Conservation (phyloP, 1,140 invertebrate genomes). For the Hirudo medicinalis region DNA sequence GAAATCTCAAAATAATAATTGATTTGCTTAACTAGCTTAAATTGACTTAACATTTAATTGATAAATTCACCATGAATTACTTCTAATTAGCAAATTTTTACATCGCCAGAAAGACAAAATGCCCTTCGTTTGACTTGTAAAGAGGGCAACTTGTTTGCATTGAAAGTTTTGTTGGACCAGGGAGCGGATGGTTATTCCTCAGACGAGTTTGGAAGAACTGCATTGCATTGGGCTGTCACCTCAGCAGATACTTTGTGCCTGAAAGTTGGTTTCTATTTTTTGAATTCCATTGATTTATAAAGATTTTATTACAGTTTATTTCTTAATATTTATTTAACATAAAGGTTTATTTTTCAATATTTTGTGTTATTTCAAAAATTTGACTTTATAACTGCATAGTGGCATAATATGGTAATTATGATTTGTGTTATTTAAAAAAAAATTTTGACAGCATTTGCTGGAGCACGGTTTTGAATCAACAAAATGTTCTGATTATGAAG, state of each 20-base stretch:
- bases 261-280: constrained; percentile 23
- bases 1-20: background rate
- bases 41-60: too few relatives aligned
- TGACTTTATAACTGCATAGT: background rate
- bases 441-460: constrained; percentile 29
- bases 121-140: constrained; percentile 39
- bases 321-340: background rate
- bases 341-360: background rate
- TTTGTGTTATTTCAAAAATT: background rate
- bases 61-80: too few relatives aligned
- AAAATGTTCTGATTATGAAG: constrained; percentile 34
- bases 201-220: constrained; percentile 34
- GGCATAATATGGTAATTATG: background rate
- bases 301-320: background rate
- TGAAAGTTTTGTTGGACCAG: constrained; percentile 34
- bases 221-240: constrained; percentile 40
- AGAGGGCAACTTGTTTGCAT: constrained; percentile 34
- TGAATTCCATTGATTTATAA: background rate
- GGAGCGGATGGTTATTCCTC: constrained; percentile 35
- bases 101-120: constrained; percentile 36
- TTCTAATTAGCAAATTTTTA: background rate
- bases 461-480: constrained; percentile 31
- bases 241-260: constrained; percentile 33
- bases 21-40: too few relatives aligned
- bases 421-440: background rate